These are phyloP conservation scores for Polydrusus pterygomalis DNA, from an alignment of 2,888 invertebrate genomes.

Conservation along the genomic window DNA sequence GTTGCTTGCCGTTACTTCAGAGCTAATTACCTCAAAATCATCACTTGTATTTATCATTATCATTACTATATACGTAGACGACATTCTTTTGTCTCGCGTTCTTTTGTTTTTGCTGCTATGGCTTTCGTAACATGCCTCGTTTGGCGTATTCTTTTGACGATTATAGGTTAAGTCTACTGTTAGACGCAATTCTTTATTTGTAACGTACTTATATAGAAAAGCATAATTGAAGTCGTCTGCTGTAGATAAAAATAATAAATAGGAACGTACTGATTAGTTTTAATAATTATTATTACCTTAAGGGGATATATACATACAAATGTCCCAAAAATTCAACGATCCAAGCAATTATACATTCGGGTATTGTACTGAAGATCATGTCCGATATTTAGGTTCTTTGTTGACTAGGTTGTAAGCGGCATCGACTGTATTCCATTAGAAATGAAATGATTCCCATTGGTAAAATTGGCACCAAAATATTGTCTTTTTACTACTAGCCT, in stretches of 20 bases:
- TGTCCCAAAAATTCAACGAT: no score
- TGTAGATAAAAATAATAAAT: not conserved
- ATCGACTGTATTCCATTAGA: no score
- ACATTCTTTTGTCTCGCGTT: constrained; percentile 42
- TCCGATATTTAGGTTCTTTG: no score
- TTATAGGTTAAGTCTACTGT: not conserved
- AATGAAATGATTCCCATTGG: no score
- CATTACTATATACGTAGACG: not conserved
- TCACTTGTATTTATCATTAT: constrained; percentile 30
- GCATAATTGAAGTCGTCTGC: not conserved
- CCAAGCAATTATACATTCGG: no score
- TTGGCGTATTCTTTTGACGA: constrained; percentile 4
- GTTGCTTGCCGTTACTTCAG: constrained; percentile 20
- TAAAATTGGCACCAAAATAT: no score
- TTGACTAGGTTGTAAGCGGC: no score
- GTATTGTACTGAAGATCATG: no score
- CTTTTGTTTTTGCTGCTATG: constrained; percentile 27
- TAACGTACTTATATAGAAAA: not conserved
- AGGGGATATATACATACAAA: no score
- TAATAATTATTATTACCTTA: no score
- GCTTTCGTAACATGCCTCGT: constrained; percentile 1
- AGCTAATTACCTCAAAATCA: constrained; percentile 41
- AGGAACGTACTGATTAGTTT: not conserved
- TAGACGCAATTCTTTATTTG: not conserved
- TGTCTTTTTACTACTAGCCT: no score